Base-by-base conservation (phyloP, 2,888 invertebrate species). In the Galerucella nymphaeae region DNA sequence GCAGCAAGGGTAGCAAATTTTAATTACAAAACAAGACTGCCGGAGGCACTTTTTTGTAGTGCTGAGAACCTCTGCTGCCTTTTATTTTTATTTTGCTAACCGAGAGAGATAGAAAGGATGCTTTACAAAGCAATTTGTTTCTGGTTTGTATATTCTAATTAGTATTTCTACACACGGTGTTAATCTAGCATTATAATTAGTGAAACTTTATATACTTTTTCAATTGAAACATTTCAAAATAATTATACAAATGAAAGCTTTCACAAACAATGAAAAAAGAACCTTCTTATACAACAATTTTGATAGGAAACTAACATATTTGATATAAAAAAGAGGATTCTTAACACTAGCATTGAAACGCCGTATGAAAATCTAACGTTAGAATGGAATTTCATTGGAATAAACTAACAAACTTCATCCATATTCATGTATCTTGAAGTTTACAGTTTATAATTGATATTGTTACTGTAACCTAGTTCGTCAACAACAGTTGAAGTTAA, bases 1-100 rank as follows among this genome's bases (percentile, higher is more conserved):
- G 63, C 70, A 70, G 75, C 53, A 68, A 72, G 75, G 70, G 72
- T 75, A 72, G 72, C 72, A 61, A 75, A 72, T 75, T 72, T 75
- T 75, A 75, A 75, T 75, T 75, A 75, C 72, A 72, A 70, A 72
- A 72, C 75, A 75, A 72, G 70, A 68, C 59, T 65, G 74, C 74
- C 71, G 41, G 55, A 68, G 59, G 74, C 71, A 61, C 65, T 74
- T 74, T 70, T 71, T 74, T 73, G 74, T 57, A 42, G 30, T 68
- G 71, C 20, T 64, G 68, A 58, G 64, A 30, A 16, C 50, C 48
- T 62, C 66, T 63, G 67, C 38, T 20, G 73, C 63, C 58, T 68
- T 70, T 62, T 65, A 68, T 74, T 74, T 74, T 71, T 70, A 65
- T 71, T 74, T 58, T 58, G 20, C 61, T 55, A 38, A 53, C 23